phyloP scores from a whole-genome alignment of 30 jellyfish, hydroid and myxozoan genomes.

The Pelagia noctiluca region DNA sequence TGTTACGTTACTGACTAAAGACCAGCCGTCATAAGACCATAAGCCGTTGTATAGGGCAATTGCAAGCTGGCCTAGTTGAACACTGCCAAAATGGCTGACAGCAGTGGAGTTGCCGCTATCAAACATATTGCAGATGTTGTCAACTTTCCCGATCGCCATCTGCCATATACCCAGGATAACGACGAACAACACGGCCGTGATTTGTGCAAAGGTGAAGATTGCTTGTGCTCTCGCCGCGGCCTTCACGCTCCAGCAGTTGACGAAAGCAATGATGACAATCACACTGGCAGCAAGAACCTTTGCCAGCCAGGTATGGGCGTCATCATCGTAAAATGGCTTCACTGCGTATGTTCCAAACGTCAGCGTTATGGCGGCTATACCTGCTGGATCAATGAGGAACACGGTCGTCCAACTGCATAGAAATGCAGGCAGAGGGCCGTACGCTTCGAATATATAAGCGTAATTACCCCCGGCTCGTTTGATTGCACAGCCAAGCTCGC shows the following conservation, averaged over 20 bases:
- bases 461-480: slow-evolving; percentile 76
- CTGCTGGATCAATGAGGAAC: slow-evolving; percentile 73
- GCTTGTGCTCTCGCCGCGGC: slow-evolving; percentile 76
- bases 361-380: slow-evolving; percentile 70
- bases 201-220: slow-evolving; percentile 67
- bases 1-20: slow-evolving; percentile 62
- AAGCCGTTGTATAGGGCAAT: slow-evolving; percentile 65
- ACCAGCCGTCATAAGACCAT: slow-evolving; percentile 87
- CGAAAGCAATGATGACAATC: slow-evolving; percentile 43
- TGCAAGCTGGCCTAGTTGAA: slow-evolving; percentile 39
- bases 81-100: slow-evolving; percentile 7
- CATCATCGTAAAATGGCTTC: slow-evolving; percentile 60
- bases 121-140: slow-evolving; percentile 49
- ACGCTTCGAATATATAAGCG: slow-evolving; percentile 57
- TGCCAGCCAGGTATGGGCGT: slow-evolving; percentile 53
- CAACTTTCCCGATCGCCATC: slow-evolving; percentile 49
- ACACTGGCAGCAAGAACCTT: slow-evolving; percentile 66
- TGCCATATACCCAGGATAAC: slow-evolving; percentile 77
- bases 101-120: slow-evolving; percentile 3
- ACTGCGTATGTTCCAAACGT: slow-evolving; percentile 72
- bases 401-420: slow-evolving; percentile 69
- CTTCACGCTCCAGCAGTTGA: slow-evolving; percentile 66
- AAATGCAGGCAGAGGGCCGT: slow-evolving; percentile 79
- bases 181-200: slow-evolving; percentile 60
- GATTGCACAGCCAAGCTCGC: slow-evolving; percentile 84